Evolutionary conservation across 2,888 invertebrate genomes (phyloP).

Genomic region (Helicoverpa assulta): DNA sequence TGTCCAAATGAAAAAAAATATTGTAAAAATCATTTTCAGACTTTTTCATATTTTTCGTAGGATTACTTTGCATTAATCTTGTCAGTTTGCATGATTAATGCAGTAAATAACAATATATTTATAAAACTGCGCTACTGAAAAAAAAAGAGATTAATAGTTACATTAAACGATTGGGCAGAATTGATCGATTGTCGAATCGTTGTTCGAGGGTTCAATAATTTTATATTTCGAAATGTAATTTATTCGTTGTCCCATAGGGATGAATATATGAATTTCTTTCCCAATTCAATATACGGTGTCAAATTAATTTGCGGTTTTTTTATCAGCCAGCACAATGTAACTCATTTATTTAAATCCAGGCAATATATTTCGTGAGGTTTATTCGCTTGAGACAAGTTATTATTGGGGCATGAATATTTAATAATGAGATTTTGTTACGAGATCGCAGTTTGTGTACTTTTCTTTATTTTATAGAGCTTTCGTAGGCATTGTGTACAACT

Average conservation of each 20-base stretch:
- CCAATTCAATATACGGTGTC: slow-evolving; percentile 15
- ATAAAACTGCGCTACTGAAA: background rate
- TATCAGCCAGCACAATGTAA: slow-evolving; percentile 23
- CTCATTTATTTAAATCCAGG: slow-evolving; percentile 39
- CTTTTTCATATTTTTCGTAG: background rate
- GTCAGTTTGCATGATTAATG: background rate
- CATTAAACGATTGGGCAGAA: slow-evolving; percentile 14
- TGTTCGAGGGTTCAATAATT: slow-evolving; percentile 22
- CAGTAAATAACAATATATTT: background rate
- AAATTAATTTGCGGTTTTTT: slow-evolving; percentile 44
- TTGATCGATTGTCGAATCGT: slow-evolving; percentile 23
- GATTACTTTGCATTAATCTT: background rate
- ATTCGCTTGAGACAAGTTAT: slow-evolving; percentile 31
- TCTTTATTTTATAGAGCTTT: background rate
- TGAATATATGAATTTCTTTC: slow-evolving; percentile 45
- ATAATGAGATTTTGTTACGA: slow-evolving; percentile 2
- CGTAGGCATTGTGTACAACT: too few species aligned
- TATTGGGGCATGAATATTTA: slow-evolving; percentile 36
- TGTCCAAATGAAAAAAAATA: background rate
- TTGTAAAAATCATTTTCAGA: background rate
- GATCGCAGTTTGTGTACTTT: background rate
- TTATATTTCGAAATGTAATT: slow-evolving; percentile 42
- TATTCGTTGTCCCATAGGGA: slow-evolving; percentile 41
- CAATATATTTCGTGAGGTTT: slow-evolving; percentile 33
- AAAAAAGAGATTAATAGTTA: background rate